Conservation (phyloP, 1,140 invertebrate species). For the Drosophila trapezifrons region DNA sequence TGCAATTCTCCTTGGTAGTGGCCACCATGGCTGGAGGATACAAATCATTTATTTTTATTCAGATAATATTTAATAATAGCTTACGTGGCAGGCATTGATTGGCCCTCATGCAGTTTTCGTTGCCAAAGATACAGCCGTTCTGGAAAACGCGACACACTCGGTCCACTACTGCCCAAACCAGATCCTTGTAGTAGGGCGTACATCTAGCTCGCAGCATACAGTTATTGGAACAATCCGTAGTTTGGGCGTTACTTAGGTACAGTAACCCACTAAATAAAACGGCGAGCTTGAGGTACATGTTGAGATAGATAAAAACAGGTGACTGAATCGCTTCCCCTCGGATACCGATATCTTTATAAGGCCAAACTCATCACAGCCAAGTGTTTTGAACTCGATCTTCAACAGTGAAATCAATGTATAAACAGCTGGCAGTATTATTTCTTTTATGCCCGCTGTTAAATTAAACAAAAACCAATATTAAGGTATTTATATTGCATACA, state of each 20-base stretch:
- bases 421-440: slow-evolving; percentile 16
- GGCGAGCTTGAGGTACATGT: slow-evolving; percentile 14
- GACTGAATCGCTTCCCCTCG: slow-evolving; percentile 22
- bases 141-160: slow-evolving; percentile 49
- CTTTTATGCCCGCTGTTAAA: slow-evolving; percentile 5
- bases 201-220: slow-evolving; percentile 31
- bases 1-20: slow-evolving; percentile 17
- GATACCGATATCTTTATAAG: slow-evolving; percentile 7
- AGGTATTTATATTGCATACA: not conserved
- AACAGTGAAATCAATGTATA: slow-evolving; percentile 18
- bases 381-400: slow-evolving; percentile 14
- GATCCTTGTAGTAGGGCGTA: slow-evolving; percentile 36
- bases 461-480: slow-evolving; percentile 3
- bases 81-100: slow-evolving; percentile 54
- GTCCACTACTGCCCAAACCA: slow-evolving; percentile 44
- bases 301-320: not conserved
- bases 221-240: slow-evolving; percentile 23
- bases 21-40: slow-evolving; percentile 15
- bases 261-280: slow-evolving; percentile 10
- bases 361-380: not conserved
- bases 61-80: not conserved
- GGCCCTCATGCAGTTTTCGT: slow-evolving; percentile 43
- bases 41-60: not conserved
- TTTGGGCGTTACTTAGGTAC: slow-evolving; percentile 17
- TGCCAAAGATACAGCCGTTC: slow-evolving; percentile 52